phyloP scores from a whole-genome alignment of 2,888 invertebrate genomes.

The Mimumesa dahlbomi region DNA sequence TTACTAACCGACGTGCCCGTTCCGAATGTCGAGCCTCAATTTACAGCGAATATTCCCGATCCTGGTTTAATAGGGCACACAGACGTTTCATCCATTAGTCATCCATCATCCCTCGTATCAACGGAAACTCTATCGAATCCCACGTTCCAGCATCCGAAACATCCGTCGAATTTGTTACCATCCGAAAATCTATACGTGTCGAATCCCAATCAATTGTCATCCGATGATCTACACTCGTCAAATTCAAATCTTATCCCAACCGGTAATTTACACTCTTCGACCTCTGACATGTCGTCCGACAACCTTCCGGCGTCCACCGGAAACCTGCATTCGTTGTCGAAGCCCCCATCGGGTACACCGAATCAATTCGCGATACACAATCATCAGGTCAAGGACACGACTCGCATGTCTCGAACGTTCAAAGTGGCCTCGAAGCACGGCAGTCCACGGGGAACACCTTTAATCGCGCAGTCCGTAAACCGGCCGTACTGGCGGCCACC shows the following conservation, averaged over 20 bases:
- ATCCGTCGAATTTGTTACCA: not conserved
- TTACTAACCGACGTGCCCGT: slow-evolving; percentile 48
- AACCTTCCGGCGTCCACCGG: no score
- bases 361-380: no score
- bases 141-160: not conserved
- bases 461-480: not conserved
- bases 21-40: slow-evolving; percentile 21
- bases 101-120: not conserved
- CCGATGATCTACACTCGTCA: no score
- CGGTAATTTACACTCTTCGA: no score
- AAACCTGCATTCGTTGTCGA: no score
- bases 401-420: not conserved
- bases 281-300: no score
- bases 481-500: not conserved
- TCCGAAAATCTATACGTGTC: no score
- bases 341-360: no score
- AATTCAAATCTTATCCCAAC: no score
- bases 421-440: slow-evolving; percentile 1
- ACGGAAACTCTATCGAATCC: not conserved
- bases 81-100: not conserved
- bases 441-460: not conserved
- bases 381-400: no score
- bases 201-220: no score
- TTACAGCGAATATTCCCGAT: not conserved
- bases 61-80: not conserved